Evolutionary conservation across 2,113 vertebrate genomes (phyloP).

Genomic region (Shinisaurus crocodilurus): DNA sequence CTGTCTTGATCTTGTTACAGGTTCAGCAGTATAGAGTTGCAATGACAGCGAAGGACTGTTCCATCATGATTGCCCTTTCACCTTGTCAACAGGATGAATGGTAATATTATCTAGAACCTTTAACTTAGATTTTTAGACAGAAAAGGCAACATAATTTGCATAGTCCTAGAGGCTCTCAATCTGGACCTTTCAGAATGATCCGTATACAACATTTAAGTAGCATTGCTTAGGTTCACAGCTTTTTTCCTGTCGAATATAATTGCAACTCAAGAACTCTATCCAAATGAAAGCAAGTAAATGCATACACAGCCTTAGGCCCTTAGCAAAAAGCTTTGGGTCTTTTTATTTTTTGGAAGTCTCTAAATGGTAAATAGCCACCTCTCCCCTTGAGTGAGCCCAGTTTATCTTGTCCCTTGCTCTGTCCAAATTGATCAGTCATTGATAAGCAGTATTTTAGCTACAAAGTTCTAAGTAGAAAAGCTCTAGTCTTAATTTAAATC

Average conservation of each 20-base stretch:
- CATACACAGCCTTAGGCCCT: not conserved
- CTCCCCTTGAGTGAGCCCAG: not conserved
- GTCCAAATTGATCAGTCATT: not conserved
- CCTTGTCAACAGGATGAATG: constrained; percentile 86
- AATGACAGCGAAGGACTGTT: constrained; percentile 98
- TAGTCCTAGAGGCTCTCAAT: not conserved
- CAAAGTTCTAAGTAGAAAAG: not conserved
- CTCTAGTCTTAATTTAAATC: not conserved
- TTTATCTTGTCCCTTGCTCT: not conserved
- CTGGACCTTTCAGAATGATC: not conserved
- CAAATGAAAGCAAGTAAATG: not conserved
- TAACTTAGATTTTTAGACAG: not conserved
- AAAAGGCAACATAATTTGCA: not conserved
- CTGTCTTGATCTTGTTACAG: constrained; percentile 61
- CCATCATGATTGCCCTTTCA: constrained; percentile 92
- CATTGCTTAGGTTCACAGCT: not conserved
- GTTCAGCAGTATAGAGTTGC: constrained; percentile 95
- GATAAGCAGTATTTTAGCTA: not conserved
- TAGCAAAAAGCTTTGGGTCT: not conserved
- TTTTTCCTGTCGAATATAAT: not conserved
- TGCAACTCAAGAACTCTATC: not conserved
- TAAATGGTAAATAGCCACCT: no score
- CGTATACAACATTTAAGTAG: not conserved
- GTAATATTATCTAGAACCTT: constrained; percentile 71
- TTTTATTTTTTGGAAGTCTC: no score